phyloP scores from a whole-genome alignment of 2,888 invertebrate genomes.

The Drosophila trichaetosa region DNA sequence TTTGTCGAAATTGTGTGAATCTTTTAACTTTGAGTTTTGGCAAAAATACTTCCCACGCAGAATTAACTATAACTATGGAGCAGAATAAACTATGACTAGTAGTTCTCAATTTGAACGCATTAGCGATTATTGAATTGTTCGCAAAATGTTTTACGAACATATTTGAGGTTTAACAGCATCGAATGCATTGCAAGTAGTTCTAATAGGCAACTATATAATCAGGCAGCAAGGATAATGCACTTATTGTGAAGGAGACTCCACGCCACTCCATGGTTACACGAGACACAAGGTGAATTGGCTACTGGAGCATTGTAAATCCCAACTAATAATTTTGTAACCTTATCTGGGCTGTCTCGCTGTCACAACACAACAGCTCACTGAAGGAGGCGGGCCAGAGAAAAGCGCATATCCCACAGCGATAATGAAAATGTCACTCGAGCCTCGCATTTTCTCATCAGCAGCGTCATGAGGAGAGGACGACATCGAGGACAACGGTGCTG shows the following conservation, averaged over 20 bases:
- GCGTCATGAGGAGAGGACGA: slow-evolving; percentile 48
- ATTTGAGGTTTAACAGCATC: slow-evolving; percentile 13
- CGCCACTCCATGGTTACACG: not conserved
- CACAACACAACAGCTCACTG: slow-evolving; percentile 30
- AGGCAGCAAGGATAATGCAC: slow-evolving; percentile 13
- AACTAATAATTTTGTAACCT: slow-evolving; percentile 83
- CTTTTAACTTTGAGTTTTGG: slow-evolving; percentile 57
- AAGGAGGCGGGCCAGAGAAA: slow-evolving; percentile 40
- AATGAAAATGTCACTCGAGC: slow-evolving; percentile 84
- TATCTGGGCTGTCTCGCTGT: slow-evolving; percentile 71
- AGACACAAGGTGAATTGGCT: slow-evolving; percentile 2
- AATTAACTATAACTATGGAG: not conserved
- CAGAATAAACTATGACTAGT: not conserved
- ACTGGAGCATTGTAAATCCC: slow-evolving; percentile 77
- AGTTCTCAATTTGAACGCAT: not conserved
- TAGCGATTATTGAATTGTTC: slow-evolving; percentile 59
- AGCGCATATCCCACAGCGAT: slow-evolving; percentile 81
- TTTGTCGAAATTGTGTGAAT: slow-evolving; percentile 78
- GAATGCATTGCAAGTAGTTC: slow-evolving; percentile 20
- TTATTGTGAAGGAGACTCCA: slow-evolving; percentile 4
- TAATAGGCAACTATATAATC: slow-evolving; percentile 24
- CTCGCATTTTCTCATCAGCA: slow-evolving; percentile 83
- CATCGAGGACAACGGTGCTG: slow-evolving; percentile 1
- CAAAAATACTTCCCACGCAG: slow-evolving; percentile 40
- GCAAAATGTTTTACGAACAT: slow-evolving; percentile 9